Evolutionary conservation across 1,140 invertebrate species (phyloP).

Genomic region (Mactra quadrangularis): DNA sequence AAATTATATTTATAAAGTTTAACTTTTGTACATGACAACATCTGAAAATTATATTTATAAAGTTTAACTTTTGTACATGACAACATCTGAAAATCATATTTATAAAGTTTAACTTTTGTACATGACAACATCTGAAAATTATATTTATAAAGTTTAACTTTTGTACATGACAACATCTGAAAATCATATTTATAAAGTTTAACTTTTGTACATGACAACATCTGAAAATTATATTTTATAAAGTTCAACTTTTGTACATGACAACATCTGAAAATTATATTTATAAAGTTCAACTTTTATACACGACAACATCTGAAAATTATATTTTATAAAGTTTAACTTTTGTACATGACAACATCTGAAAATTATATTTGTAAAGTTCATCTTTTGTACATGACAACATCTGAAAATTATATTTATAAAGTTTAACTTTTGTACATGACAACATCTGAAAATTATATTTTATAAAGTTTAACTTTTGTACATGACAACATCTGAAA

Average conservation of each 20-base stretch:
- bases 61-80: neutral
- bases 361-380: neutral
- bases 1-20: neutral
- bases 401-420: constrained; percentile 17
- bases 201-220: constrained; percentile 15
- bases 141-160: neutral
- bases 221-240: constrained; percentile 13
- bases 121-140: constrained; percentile 22
- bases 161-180: constrained; percentile 22
- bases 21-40: constrained; percentile 15
- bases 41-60: constrained; percentile 8
- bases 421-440: constrained; percentile 1
- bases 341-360: constrained; percentile 23
- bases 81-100: constrained; percentile 20
- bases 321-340: neutral
- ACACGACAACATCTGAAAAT: constrained; percentile 27
- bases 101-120: neutral
- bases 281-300: neutral
- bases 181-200: neutral
- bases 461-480: neutral
- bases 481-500: constrained; percentile 29
- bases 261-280: constrained; percentile 19
- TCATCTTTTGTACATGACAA: constrained; percentile 6
- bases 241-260: constrained; percentile 17
- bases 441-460: constrained; percentile 25